Conservation (phyloP, 2,888 invertebrate genomes). For the Cantharis flavilabris region DNA sequence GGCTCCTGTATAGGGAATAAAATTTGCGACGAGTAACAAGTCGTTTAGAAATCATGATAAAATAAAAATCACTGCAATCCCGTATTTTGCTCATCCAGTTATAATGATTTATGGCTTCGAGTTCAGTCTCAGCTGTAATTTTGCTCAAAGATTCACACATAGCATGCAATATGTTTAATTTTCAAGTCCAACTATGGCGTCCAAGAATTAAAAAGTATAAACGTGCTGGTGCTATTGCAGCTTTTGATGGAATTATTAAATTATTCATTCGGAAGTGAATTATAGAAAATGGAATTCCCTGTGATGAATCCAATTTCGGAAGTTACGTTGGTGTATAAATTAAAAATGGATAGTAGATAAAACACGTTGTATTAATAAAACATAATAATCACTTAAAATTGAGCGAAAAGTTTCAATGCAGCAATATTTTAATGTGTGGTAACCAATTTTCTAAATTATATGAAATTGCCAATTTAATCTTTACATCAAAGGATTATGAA, state of each 20-base stretch:
- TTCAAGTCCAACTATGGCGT: neutral
- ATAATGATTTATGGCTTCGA: too few species aligned
- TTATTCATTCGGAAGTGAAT: neutral
- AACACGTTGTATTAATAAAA: neutral
- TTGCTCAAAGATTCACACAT: neutral
- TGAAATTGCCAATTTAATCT: slow-evolving; percentile 21
- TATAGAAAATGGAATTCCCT: neutral
- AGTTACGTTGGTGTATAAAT: neutral
- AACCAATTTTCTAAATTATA: neutral
- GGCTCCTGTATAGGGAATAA: neutral
- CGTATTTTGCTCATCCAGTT: neutral
- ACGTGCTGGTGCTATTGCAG: neutral
- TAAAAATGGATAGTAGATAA: neutral
- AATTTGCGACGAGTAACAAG: neutral
- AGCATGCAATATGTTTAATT: neutral
- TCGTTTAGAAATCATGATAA: neutral
- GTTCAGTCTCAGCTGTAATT: neutral
- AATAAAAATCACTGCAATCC: neutral
- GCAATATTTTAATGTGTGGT: neutral
- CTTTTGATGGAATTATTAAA: neutral
- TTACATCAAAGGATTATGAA: slow-evolving; percentile 16
- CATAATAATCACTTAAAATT: neutral
- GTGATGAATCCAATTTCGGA: neutral
- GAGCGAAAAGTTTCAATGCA: neutral
- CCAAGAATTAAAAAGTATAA: neutral